Conservation (phyloP, 1,140 invertebrate genomes). For the Rhyacophila brunnea region DNA sequence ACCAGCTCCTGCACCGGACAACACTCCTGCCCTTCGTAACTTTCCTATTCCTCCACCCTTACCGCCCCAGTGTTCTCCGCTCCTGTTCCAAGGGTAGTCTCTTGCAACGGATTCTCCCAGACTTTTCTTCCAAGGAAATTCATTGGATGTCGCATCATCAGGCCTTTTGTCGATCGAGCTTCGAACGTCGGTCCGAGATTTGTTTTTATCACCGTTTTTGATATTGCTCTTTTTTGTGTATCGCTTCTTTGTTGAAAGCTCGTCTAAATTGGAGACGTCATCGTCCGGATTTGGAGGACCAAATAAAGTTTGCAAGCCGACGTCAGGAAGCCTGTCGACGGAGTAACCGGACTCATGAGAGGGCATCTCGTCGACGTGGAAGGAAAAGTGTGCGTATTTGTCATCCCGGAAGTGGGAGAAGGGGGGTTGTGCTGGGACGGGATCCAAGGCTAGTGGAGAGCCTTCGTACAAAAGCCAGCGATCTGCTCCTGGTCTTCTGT, state of each 20-base stretch:
- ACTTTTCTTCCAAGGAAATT: slow-evolving; percentile 31
- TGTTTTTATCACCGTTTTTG: slow-evolving; percentile 30
- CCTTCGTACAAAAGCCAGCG: slow-evolving; percentile 32
- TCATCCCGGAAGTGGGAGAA: slow-evolving; percentile 33
- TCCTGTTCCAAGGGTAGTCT: slow-evolving; percentile 31
- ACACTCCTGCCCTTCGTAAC: slow-evolving; percentile 17
- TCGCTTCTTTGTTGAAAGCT: slow-evolving; percentile 30
- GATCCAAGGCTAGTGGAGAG: slow-evolving; percentile 22
- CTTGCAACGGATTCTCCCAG: slow-evolving; percentile 30
- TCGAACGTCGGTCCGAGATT: slow-evolving; percentile 13
- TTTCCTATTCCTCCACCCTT: slow-evolving; percentile 16
- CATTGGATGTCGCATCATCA: slow-evolving; percentile 13
- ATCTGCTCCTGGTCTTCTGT: slow-evolving; percentile 22
- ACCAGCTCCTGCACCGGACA: not conserved
- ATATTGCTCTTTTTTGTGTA: slow-evolving; percentile 29
- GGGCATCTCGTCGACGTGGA: slow-evolving; percentile 27
- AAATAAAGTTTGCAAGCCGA: slow-evolving; percentile 31
- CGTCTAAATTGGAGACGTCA: slow-evolving; percentile 33
- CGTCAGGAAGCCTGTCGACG: slow-evolving; percentile 23
- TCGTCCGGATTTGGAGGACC: slow-evolving; percentile 33
- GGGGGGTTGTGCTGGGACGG: slow-evolving; percentile 20
- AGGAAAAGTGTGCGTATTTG: slow-evolving; percentile 32
- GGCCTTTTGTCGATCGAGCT: slow-evolving; percentile 15
- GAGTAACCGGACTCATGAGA: slow-evolving; percentile 9
- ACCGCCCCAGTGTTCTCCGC: slow-evolving; percentile 28